Conservation (phyloP, 1,140 invertebrate genomes). For the Conus betulinus region DNA sequence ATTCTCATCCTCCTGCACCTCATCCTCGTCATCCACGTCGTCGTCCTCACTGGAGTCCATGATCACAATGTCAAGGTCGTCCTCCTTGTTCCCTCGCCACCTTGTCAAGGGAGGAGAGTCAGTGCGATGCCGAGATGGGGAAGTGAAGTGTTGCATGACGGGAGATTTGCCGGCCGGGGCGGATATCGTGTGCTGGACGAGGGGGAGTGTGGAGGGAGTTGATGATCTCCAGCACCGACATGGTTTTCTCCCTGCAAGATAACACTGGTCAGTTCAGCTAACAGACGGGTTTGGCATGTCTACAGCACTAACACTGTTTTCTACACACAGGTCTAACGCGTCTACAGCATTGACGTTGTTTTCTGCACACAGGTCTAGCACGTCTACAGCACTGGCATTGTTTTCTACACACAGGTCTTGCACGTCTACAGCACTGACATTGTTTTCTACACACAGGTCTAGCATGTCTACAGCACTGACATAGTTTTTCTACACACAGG, state of each 20-base stretch:
- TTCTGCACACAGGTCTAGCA: too few relatives aligned
- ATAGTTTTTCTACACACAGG: too few relatives aligned
- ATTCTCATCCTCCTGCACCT: background rate
- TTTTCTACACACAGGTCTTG: too few relatives aligned
- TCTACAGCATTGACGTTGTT: too few relatives aligned
- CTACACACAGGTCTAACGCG: too few relatives aligned
- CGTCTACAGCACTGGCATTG: too few relatives aligned
- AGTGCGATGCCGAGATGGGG: background rate
- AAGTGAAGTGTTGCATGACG: background rate
- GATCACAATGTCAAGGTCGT: background rate
- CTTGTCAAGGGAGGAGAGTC: background rate
- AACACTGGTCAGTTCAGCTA: background rate
- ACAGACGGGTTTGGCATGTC: too few relatives aligned
- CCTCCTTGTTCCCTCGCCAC: background rate
- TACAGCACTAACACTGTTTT: too few relatives aligned
- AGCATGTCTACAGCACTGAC: too few relatives aligned
- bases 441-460: too few relatives aligned
- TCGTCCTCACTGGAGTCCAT: constrained; percentile 1
- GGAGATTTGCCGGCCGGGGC: background rate
- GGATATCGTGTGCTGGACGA: background rate
- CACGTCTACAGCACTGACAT: too few relatives aligned
- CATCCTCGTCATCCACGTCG: constrained; percentile 19
- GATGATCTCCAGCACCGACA: constrained; percentile 52
- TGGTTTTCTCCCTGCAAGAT: constrained; percentile 46
- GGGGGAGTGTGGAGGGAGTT: constrained; percentile 35